phyloP scores from a whole-genome alignment of 2,113 vertebrate species.

The Pogonocichla stellata region DNA sequence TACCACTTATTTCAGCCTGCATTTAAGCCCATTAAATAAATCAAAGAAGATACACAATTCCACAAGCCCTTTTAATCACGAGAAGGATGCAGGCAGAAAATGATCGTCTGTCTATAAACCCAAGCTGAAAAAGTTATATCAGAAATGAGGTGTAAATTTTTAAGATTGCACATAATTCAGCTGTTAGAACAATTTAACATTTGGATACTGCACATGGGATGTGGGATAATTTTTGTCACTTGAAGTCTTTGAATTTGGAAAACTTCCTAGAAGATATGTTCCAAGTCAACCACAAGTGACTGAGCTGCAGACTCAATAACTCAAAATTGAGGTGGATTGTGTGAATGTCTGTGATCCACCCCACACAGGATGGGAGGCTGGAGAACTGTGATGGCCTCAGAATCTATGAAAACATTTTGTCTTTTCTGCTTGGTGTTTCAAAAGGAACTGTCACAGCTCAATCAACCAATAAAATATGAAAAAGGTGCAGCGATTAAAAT shows the following conservation, averaged over 20 bases:
- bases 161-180: slow-evolving; percentile 35
- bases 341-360: background rate
- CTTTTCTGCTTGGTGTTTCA: background rate
- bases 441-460: background rate
- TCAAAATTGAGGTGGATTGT: background rate
- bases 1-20: background rate
- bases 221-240: slow-evolving; percentile 60
- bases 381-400: background rate
- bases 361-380: background rate
- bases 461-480: background rate
- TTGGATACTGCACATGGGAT: slow-evolving; percentile 30
- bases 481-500: background rate
- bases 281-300: slow-evolving; percentile 16
- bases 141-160: slow-evolving; percentile 48
- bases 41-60: background rate
- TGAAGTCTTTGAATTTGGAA: slow-evolving; percentile 50
- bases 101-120: background rate
- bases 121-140: slow-evolving; percentile 18
- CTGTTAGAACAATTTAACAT: slow-evolving; percentile 53
- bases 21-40: background rate
- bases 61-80: background rate
- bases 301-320: slow-evolving; percentile 42
- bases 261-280: slow-evolving; percentile 41
- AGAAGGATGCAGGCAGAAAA: background rate
- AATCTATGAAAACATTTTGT: background rate